Evolutionary conservation across 1,140 invertebrate genomes (phyloP), one percentile per base, ranked within the genome.

Genomic region (Marisa cornuarietis): DNA sequence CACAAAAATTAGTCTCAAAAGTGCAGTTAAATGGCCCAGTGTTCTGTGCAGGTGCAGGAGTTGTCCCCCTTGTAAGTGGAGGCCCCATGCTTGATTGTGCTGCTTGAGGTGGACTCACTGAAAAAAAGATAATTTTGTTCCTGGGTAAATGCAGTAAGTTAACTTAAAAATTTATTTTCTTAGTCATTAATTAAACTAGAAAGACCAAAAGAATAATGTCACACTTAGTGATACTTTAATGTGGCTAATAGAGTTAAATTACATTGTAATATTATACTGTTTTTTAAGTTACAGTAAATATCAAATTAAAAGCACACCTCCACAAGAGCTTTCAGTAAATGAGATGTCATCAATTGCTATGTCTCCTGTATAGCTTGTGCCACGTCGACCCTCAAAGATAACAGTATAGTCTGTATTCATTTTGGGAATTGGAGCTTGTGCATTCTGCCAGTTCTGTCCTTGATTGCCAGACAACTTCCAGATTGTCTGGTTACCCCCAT

Each of bases 1-100:
- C 86, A 84, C 90, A 91, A 0, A 88, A 65, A 14, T 79, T 81
- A 16, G 54, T 82, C 77, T 88, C 87, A 85, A 88, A 88, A 52
- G 72, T 85, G 80, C 88, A 89, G 78, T 86, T 85, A 65, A 87
- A 85, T n/a, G 81, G 68, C 5, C 84, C 83, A 8, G 81, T 76
- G 31, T 74, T 77, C 51, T 65, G 63, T n/a, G 69, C 77, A 58
- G 58, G 49, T 62, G 52, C 49, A 26, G 81, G 61, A 24, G 74
- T 81, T 18, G 78, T 22, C 52, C 79, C 77, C 10, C 82, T 81
- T 24, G 78, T 49, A 7, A 63, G 75, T 14, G 79, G 52, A 11
- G 82, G 79, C 13, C 81, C 66, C 14, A 79, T 79, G 52, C 71
- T 62, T 14, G 63, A 65, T 7, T 62, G 75, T 18, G 75, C 63